phyloP scores from a whole-genome alignment of 1,140 invertebrate species.

The Caenorhabditis briggsae region DNA sequence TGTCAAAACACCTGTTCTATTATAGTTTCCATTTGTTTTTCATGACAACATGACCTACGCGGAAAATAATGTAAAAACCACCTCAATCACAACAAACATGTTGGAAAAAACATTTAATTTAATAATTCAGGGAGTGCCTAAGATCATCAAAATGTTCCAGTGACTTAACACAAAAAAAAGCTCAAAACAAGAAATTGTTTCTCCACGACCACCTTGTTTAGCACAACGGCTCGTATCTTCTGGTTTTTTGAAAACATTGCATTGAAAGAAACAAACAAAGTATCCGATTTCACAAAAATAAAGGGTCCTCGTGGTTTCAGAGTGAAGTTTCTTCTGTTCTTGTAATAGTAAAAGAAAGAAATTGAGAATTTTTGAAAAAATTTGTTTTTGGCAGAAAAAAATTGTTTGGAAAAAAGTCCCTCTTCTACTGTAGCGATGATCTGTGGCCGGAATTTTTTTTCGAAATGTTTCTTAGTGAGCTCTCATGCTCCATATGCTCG shows the following conservation, averaged over 20 bases:
- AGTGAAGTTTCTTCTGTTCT: neutral
- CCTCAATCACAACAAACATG: neutral
- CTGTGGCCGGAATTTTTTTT: constrained; percentile 34
- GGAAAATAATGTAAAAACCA: neutral
- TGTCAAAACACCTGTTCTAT: neutral
- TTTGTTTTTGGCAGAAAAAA: neutral
- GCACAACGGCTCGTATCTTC: neutral
- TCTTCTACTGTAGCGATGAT: constrained; percentile 24
- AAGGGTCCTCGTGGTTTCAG: constrained; percentile 25
- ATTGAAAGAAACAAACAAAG: constrained; percentile 47
- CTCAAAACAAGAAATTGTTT: neutral
- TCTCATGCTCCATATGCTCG: neutral
- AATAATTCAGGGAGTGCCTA: neutral
- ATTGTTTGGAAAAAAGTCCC: constrained; percentile 26
- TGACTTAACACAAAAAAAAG: neutral
- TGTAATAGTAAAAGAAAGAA: neutral
- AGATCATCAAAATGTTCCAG: constrained; percentile 6
- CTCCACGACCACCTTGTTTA: neutral
- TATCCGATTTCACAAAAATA: constrained; percentile 28
- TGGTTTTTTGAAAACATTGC: constrained; percentile 42
- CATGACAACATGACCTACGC: neutral
- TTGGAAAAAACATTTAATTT: constrained; percentile 30
- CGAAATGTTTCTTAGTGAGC: constrained; percentile 8
- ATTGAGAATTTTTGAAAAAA: neutral
- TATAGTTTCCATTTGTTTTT: constrained; percentile 39